Base-by-base conservation (phyloP, 1,140 invertebrate genomes). In the Holotrichia oblita region DNA sequence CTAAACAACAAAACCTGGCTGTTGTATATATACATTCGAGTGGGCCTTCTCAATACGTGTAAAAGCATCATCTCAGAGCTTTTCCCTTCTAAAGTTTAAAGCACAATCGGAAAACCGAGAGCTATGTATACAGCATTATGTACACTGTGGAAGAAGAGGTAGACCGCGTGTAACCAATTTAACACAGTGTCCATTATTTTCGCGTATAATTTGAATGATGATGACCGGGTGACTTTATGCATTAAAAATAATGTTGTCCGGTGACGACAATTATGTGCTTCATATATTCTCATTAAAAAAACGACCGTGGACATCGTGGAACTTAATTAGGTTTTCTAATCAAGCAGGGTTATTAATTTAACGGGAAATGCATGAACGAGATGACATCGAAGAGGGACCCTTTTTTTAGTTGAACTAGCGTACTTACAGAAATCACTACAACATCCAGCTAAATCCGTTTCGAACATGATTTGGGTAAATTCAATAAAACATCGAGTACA, bases 301-400 rank as follows among this genome's bases (percentile, higher is more conserved):
- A 34, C 9, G 64, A 10, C 7, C 64, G 22, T 20, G 64, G 22
- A 72, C 22, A 55, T 12, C 0, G 6, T 27, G 22, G 24, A 20
- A 72, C 9, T 72, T 72, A 72, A 72, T 72, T 72, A 72, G 64
- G n/a, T 72, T 72, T 72, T 72, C 64, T 72, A 72, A 72, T 72
- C 64, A 72, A 72, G 64, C 34, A 3, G 24, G 9, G 64, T 72
- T 72, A 72, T 72, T 72, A 72, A 72, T 72, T 72, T 20, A 55
- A 55, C 17, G 9, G 48, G 48, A n/a, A 55, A 55, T 55, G 48
- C 14, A 12, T 55, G 27, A 34, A 34, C 1, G 27, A 34, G 27
- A 34, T 1, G 27, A 34, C 27, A n/a, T n/a, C n/a, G n/a, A n/a
- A n/a, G n/a, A n/a, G n/a, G n/a, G n/a, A n/a, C n/a, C n/a, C n/a